Base-by-base conservation (phyloP, 2,888 invertebrate genomes). In the Ethmia dodecea region DNA sequence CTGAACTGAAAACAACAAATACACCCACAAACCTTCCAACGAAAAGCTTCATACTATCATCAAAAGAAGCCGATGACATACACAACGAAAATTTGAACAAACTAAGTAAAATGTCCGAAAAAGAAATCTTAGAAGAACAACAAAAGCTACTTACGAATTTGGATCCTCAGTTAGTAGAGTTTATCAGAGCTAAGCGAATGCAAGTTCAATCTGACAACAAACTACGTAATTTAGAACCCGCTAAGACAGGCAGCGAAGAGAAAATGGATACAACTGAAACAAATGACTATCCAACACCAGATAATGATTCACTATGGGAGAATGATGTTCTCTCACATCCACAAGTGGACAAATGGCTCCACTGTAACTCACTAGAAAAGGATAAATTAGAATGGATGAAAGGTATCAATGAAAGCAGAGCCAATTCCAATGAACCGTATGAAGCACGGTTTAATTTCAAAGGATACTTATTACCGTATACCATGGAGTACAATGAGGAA, bases 301-400 rank as follows among this genome's bases (percentile, higher is more conserved):
- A 53, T 15, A 46, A 52, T 53, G 68, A 74, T 45, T 50, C 60
- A 22, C 49, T 87, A 22, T 80, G 88, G 57, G 88, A 89, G n/a
- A 79, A 87, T 53, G 88, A 90, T 55, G 67, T 92, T 16, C 54
- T 92, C 3, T 80, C 88, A 10, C 86, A 88, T 47, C 89, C 91
- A 13, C 80, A 89, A 42, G 70, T 91, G 0, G 88, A 90, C 40
- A 89, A 91, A 30, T 97, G 95, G 94, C 65, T 96, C 1, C 90
- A 97, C 65, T 97, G 97, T 89, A 90, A 95, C 68, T 87, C 90
- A n/a, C 67, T 96, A 27, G 98, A 98, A 74, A 88, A 89, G 44
- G 93, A 94, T 47, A 98, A 98, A 70, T 69, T 97, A 11, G 91
- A 93, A 55, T 98, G 98, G 97, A 94, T 95, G 89, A 91, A 92